Percentiles rank a stretch among this genome's conserved stretches.
Evolutionary conservation across 2,888 invertebrate genomes (phyloP).

Genomic region (Erebia palarica): DNA sequence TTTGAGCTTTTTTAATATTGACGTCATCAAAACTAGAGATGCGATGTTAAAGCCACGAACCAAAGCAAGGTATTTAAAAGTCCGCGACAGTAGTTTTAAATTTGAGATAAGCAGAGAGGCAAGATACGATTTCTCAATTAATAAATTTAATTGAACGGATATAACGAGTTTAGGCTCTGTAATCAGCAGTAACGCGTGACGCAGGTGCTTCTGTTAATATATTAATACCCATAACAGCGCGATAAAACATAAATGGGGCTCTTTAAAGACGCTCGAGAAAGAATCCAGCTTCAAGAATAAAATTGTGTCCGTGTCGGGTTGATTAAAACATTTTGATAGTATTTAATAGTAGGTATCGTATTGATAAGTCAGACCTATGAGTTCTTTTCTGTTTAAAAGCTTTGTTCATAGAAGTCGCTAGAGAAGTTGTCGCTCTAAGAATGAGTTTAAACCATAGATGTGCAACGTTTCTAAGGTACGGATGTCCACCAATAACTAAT

Average conservation of each 20-base stretch:
- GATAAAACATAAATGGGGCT: constrained; percentile 3
- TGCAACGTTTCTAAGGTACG: too few species aligned
- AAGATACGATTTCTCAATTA: constrained; percentile 42
- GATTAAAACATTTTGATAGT: too few species aligned
- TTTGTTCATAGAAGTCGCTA: too few species aligned
- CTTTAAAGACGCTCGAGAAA: neutral
- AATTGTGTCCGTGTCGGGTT: too few species aligned
- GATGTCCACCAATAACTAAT: too few species aligned
- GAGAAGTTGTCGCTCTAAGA: too few species aligned
- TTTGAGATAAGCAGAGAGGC: constrained; percentile 19
- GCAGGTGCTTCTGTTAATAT: constrained; percentile 49
- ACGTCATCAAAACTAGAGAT: neutral
- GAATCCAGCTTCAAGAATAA: too few species aligned
- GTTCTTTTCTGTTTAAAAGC: too few species aligned
- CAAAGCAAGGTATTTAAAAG: neutral
- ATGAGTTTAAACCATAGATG: too few species aligned
- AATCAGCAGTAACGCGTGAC: constrained; percentile 59
- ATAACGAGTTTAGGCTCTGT: constrained; percentile 23
- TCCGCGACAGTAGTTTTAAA: constrained; percentile 19
- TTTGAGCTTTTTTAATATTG: neutral
- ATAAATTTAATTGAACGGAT: constrained; percentile 38
- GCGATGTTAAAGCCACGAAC: neutral
- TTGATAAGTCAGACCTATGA: too few species aligned
- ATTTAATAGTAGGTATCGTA: too few species aligned
- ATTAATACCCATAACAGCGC: neutral